Base-by-base conservation (phyloP, 2,888 invertebrate species). In the Sturmia bella region DNA sequence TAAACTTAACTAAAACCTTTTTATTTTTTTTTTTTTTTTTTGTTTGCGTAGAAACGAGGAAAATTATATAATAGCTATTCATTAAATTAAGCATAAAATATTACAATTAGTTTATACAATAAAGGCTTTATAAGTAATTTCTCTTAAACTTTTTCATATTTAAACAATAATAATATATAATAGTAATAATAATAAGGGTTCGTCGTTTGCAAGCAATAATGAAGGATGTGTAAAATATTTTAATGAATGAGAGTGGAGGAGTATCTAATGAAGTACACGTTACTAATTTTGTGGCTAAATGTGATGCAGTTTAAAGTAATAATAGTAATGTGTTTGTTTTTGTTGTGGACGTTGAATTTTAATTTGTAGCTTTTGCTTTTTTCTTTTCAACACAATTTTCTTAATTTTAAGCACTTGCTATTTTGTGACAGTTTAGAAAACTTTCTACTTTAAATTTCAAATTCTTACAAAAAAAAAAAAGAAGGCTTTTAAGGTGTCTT, bases 401-500 rank as follows among this genome's bases (percentile, higher is more conserved):
- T 69, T 68, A 78, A 78, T 64, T 76, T 75, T 78, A 81, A 78
- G 70, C 64, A 59, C 39, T 50, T 32, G 32, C 9, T 32, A 9
- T 1, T 9, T 56, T 32, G 63, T 54, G n/a, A n/a, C 11, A 50
- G 52, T 57, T 66, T 13, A 39, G 19, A 70, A 63, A 50, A 45
- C 64, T 48, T 74, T 66, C 13, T 69, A 68, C 50, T 74, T 74
- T 63, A 48, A 52, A 52, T 39, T 37, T 54, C 50, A 41, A 48
- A 50, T 73, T 59, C n/a, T 24, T 72, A 41, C 52, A 61, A 61
- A 61, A 37, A 45, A 66, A 72, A 13, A 59, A 59, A 59, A 17
- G 13, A 64, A 69, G 73, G 66, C 63, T 81, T 82, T 84, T 84
- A 85, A 84, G 85, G 85, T 81, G 84, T 85, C 81, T 84, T 89